Evolutionary conservation across 2,113 vertebrate genomes (phyloP), one percentile per base, ranked within the genome.

Genomic region (Ceyx margarethae): DNA sequence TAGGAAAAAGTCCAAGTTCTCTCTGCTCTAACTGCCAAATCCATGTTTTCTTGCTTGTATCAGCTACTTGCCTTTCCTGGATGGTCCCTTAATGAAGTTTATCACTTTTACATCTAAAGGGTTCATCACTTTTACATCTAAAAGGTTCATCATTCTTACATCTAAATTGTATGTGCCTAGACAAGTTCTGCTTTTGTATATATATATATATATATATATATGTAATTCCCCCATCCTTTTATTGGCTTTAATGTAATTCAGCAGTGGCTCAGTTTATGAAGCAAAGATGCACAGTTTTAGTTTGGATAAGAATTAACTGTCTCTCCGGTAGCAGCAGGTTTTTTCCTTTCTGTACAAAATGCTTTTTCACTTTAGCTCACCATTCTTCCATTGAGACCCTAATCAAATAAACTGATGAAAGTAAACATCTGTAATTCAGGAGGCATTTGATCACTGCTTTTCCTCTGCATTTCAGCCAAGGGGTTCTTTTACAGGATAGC

Each of bases 261-360:
- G 78, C 5, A 10, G 95, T 97, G 96, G 97, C 87, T 97, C 97
- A 96, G 60, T 89, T 26, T 68, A 46, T 16, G 40, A 84, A 94
- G 97, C 87, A 95, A 73, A 94, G 93, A 94, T 69, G 95, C 61
- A 57, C 78, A 78, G 85, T 76, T 92, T 95, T 15, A 17, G 87
- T 97, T 97, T 97, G 95, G 80, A 51, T 80, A 97, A 94, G 97
- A 97, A 97, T 97, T 96, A 97, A 90, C 86, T 58, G 89, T 60
- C 94, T 95, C 73, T 91, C 97, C 94, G 89, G 92, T 28, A 95
- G 91, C 91, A 95, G 67, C 88, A 33, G 90, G 80, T 90, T 92
- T 75, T 90, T 90, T 68, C 93, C 87, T 96, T 84, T 93, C 93
- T 61, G 79, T 73, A 80, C 75, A 95, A 91, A 95, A 90, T 14